Evolutionary conservation across 2,888 invertebrate genomes (phyloP), one percentile per base, ranked within the genome.

Genomic region (Phortica okadai): DNA sequence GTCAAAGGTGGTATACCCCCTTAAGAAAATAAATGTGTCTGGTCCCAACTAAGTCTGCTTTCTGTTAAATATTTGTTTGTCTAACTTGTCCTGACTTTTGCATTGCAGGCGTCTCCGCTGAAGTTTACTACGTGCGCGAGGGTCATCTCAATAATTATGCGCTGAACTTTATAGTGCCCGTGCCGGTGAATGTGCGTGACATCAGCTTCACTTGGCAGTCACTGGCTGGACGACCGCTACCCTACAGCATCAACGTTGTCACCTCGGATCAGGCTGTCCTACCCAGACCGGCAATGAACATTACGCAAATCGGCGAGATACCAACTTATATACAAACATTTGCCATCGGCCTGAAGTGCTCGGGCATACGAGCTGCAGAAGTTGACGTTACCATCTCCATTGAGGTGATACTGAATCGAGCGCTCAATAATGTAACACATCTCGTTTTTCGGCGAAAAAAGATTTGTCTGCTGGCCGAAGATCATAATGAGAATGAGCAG

Each of bases 181-280:
- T 98, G 80, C 96, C 96, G 21, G 95, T 96, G 4, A 95, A 96
- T 87, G 95, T 97, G 82, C 94, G 95, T 82, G 95, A 96, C 85
- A 93, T 98, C 70, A 95, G 96, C 90, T 98, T 98, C 92, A 97
- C 96, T 11, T 98, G 98, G 98, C 96, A 97, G 91, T 97, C 96
- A 90, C 93, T 97, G 78, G 94, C 95, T 25, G 95, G 95, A 76
- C 93, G 94, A 91, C 94, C 95, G 90, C 93, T 98, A 90, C 96
- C 96, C 45, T 98, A 98, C 91, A 94, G 94, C 73, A 94, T 97
- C 84, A 94, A 94, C 79, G 94, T 97, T 82, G 95, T 95, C 79
- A 94, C 96, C 79, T 95, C 95, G 64, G 95, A 96, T 89, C 93
- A 93, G 69, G 94, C 94, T 77, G 97, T 96, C 6, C 92, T 98